phyloP scores from a whole-genome alignment of 2,888 invertebrate genomes.

The Amblyjoppa proteus region DNA sequence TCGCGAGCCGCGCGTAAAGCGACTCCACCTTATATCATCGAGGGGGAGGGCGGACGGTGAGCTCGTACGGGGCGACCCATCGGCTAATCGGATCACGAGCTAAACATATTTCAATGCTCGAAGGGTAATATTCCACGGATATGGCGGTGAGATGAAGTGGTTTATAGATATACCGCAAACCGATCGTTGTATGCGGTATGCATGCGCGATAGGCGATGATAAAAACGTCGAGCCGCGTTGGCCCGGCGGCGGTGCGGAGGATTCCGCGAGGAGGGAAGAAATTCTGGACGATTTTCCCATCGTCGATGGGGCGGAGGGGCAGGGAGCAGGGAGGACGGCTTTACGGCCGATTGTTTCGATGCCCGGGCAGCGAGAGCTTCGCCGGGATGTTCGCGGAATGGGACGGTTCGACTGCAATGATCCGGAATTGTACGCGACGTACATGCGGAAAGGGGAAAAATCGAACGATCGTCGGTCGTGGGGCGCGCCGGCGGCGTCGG shows the following conservation, averaged over 20 bases:
- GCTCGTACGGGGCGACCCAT: constrained; percentile 44
- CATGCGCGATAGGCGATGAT: constrained; percentile 50
- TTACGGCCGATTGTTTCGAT: constrained; percentile 66
- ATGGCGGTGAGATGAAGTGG: background rate
- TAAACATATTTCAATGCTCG: constrained; percentile 56
- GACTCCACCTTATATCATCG: background rate
- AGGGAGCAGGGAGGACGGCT: background rate
- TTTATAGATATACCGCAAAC: background rate
- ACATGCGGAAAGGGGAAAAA: constrained; percentile 56
- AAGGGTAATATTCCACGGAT: constrained; percentile 35
- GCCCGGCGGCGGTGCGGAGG: background rate
- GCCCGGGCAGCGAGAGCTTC: constrained; percentile 34
- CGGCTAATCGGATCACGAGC: constrained; percentile 54
- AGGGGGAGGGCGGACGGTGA: constrained; percentile 8
- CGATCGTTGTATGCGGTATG: constrained; percentile 11
- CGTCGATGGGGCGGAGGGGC: constrained; percentile 13
- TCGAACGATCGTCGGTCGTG: constrained; percentile 63
- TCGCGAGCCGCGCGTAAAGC: constrained; percentile 21
- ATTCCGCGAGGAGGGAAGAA: constrained; percentile 21
- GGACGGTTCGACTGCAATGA: constrained; percentile 4
- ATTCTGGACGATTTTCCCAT: constrained; percentile 62
- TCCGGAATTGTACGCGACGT: constrained; percentile 55
- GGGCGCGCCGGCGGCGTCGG: constrained; percentile 50
- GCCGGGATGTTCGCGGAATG: background rate
- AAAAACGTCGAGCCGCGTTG: constrained; percentile 58